Evolutionary conservation across 2,797 vertebrate species (phyloP).

Genomic region (Podarcis siculus): DNA sequence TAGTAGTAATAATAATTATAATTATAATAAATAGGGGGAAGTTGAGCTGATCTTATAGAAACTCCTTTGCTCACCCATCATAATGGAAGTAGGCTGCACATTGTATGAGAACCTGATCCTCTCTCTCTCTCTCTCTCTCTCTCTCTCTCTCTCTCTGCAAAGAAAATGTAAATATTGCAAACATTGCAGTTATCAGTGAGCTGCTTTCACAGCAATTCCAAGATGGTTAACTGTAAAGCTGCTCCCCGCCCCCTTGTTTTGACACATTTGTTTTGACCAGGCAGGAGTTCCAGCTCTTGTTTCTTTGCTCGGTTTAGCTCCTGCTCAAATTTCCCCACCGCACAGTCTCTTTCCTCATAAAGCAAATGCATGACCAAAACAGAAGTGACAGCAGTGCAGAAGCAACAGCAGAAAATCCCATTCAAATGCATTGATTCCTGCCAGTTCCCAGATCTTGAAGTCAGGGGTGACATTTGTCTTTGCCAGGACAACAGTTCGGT

Average conservation of each 20-base stretch:
- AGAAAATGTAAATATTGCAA: neutral
- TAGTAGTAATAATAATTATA: too few relatives aligned
- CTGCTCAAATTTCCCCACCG: neutral
- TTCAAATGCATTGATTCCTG: constrained; percentile 27
- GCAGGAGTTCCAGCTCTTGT: neutral
- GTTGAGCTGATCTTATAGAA: neutral
- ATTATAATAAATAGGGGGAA: too few relatives aligned
- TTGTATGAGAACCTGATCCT: neutral
- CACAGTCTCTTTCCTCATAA: neutral
- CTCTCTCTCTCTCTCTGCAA: neutral
- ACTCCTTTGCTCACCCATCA: neutral
- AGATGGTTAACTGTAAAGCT: neutral
- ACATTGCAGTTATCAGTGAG: neutral
- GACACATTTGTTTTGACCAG: constrained; percentile 2
- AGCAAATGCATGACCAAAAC: neutral
- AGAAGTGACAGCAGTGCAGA: neutral
- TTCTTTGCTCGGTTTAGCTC: neutral
- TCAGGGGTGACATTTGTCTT: neutral
- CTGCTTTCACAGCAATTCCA: neutral
- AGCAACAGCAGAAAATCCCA: constrained; percentile 11
- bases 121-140: neutral
- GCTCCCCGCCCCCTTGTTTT: neutral
- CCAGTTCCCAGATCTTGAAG: constrained; percentile 22
- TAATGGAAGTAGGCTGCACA: neutral
- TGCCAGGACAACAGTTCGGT: neutral